phyloP scores from a whole-genome alignment of 2,113 vertebrate genomes.

The Tragelaphus imberbis region DNA sequence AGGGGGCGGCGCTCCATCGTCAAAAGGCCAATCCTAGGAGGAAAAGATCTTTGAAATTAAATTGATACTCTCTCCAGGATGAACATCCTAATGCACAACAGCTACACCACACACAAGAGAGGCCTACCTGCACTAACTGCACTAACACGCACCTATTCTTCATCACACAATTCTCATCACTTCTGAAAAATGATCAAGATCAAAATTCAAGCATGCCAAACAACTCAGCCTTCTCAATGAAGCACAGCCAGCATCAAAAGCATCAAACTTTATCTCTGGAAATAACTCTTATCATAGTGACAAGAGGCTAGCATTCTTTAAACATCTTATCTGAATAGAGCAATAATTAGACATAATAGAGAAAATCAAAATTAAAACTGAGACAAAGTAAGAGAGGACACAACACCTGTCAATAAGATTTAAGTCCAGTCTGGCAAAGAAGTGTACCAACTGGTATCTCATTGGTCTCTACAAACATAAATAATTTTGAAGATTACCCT shows the following conservation, averaged over 20 bases:
- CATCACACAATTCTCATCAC: neutral
- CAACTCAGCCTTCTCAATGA: constrained; percentile 2
- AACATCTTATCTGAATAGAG: constrained; percentile 2
- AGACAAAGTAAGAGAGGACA: neutral
- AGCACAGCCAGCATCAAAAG: neutral
- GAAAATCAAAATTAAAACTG: constrained; percentile 31
- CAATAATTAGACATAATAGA: constrained; percentile 58
- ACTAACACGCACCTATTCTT: neutral
- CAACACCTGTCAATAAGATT: neutral
- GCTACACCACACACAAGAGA: neutral
- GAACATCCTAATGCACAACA: neutral
- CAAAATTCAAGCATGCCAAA: constrained; percentile 14
- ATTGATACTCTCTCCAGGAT: neutral
- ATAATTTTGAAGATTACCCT: neutral
- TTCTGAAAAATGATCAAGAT: constrained; percentile 28
- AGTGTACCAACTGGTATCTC: neutral
- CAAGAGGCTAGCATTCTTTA: constrained; percentile 2
- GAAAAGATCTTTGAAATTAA: constrained; percentile 15
- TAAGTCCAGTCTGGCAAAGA: neutral
- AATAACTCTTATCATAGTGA: neutral
- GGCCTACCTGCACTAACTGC: neutral
- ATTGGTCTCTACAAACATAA: neutral
- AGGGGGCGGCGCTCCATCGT: constrained; percentile 96
- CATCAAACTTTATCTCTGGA: neutral
- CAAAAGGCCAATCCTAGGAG: constrained; percentile 96